These are phyloP conservation scores for Drosophila teissieri DNA, from an alignment of 1,140 invertebrate species.

Conservation along the genomic window DNA sequence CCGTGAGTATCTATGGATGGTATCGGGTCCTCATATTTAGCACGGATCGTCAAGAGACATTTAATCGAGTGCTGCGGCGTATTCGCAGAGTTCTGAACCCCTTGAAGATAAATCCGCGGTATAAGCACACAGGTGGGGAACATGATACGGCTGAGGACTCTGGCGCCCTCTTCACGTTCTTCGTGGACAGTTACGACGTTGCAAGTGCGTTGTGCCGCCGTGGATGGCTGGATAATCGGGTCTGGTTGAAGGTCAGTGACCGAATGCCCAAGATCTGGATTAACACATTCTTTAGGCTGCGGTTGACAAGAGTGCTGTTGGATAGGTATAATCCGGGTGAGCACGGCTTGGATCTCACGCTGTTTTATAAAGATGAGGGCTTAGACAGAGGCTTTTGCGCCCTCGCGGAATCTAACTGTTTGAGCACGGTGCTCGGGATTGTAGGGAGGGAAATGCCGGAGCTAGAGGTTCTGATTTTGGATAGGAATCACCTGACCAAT, in stretches of 20 bases:
- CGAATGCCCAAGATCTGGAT: slow-evolving; percentile 24
- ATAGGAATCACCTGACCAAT: slow-evolving; percentile 35
- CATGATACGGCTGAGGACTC: slow-evolving; percentile 28
- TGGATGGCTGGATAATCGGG: neutral
- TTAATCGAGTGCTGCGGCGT: slow-evolving; percentile 11
- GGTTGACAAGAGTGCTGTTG: slow-evolving; percentile 20
- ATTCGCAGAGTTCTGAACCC: slow-evolving; percentile 22
- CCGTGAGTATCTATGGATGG: slow-evolving; percentile 53
- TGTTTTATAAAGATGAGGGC: slow-evolving; percentile 24
- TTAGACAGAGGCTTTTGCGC: slow-evolving; percentile 40
- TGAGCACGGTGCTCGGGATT: slow-evolving; percentile 27
- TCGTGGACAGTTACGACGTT: slow-evolving; percentile 37
- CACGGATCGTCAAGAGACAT: slow-evolving; percentile 2
- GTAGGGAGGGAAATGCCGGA: slow-evolving; percentile 27
- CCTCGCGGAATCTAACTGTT: slow-evolving; percentile 25
- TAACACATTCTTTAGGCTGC: neutral
- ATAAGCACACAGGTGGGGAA: slow-evolving; percentile 44
- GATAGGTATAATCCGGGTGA: slow-evolving; percentile 19
- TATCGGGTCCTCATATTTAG: slow-evolving; percentile 51
- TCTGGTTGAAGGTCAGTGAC: slow-evolving; percentile 29
- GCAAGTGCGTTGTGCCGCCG: slow-evolving; percentile 28
- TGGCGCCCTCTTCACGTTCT: slow-evolving; percentile 46
- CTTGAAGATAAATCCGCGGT: slow-evolving; percentile 8
- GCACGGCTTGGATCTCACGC: slow-evolving; percentile 30
- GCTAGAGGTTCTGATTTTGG: slow-evolving; percentile 30